Evolutionary conservation across 2,888 invertebrate species (phyloP).

Genomic region (Macrosiphum euphorbiae): DNA sequence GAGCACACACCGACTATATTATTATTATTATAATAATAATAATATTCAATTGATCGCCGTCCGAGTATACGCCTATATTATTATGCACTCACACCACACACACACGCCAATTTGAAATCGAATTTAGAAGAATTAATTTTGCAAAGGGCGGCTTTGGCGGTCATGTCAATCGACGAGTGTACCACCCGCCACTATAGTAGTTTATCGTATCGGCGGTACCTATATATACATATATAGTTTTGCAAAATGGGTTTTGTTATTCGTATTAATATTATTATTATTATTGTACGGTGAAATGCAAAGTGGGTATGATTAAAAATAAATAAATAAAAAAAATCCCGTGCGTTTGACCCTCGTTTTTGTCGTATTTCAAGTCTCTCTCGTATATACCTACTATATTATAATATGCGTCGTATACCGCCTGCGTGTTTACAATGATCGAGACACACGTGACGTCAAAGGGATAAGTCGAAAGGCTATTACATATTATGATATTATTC

Average conservation of each 20-base stretch:
- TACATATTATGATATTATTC: constrained; percentile 9
- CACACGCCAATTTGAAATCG: neutral
- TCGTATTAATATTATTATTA: neutral
- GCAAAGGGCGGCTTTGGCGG: constrained; percentile 10
- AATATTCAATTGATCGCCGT: constrained; percentile 32
- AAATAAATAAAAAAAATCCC: constrained; percentile 17
- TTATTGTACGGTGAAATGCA: constrained; percentile 16
- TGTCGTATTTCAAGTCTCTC: neutral
- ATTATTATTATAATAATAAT: constrained; percentile 13
- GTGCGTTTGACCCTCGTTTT: neutral
- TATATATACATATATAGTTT: neutral
- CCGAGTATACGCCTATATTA: neutral
- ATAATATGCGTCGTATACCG: neutral
- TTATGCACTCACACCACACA: neutral
- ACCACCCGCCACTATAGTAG: neutral
- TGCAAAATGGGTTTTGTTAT: constrained; percentile 10
- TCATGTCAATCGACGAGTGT: neutral
- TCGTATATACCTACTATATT: neutral
- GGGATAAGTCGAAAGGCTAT: constrained; percentile 10
- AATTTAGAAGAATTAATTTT: constrained; percentile 38
- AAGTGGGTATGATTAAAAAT: constrained; percentile 53
- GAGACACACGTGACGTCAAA: constrained; percentile 47
- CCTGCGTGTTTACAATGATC: constrained; percentile 24
- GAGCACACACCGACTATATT: neutral
- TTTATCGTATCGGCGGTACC: neutral